Conservation (phyloP, 2,113 vertebrate species). For the Laterallus jamaicensis region DNA sequence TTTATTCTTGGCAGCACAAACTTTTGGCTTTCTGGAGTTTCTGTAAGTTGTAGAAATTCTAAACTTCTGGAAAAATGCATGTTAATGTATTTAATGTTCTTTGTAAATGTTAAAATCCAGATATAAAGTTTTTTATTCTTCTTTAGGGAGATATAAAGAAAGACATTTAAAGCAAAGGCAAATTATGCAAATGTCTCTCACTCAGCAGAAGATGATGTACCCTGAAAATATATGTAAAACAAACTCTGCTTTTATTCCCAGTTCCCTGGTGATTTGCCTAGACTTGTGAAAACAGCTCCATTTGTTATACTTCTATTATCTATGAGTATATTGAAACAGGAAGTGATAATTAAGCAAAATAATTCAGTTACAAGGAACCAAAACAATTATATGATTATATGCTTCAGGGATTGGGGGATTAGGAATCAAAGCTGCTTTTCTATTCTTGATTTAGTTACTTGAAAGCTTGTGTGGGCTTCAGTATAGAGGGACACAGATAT, state of each 20-base stretch:
- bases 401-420: not conserved
- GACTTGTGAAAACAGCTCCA: not conserved
- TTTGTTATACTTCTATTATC: not conserved
- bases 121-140: not conserved
- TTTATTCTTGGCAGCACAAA: not conserved
- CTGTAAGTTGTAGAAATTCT: not conserved
- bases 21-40: not conserved
- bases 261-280: not conserved
- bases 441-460: not conserved
- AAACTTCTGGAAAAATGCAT: not conserved
- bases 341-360: not conserved
- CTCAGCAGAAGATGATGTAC: not conserved
- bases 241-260: not conserved
- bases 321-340: not conserved
- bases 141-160: not conserved
- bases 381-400: not conserved
- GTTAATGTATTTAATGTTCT: not conserved
- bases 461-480: not conserved
- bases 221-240: not conserved
- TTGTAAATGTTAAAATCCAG: not conserved
- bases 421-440: not conserved
- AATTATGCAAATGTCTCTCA: not conserved
- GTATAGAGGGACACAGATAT: not conserved
- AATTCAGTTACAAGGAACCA: not conserved
- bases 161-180: not conserved